These are phyloP conservation scores for Halocaridina rubra DNA, from an alignment of 2,888 invertebrate genomes.

Conservation along the genomic window DNA sequence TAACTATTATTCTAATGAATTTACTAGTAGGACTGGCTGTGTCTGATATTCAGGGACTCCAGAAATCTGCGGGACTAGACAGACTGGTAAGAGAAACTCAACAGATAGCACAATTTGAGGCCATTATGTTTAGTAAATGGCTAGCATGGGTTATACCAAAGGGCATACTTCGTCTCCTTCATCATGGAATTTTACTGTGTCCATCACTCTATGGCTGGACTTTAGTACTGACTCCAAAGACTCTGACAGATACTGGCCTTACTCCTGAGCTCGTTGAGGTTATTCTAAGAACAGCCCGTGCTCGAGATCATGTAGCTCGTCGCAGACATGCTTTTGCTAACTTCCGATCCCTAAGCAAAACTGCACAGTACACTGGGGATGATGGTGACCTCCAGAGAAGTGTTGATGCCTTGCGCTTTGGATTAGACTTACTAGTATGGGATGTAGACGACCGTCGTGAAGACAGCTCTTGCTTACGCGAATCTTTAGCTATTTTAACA, in stretches of 20 bases:
- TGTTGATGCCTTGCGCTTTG: slow-evolving; percentile 58
- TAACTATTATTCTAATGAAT: slow-evolving; percentile 84
- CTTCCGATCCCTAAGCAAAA: slow-evolving; percentile 53
- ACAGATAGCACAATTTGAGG: slow-evolving; percentile 83
- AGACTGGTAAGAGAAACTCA: slow-evolving; percentile 84
- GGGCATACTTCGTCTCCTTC: slow-evolving; percentile 31
- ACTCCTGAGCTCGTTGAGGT: slow-evolving; percentile 51
- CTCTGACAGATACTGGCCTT: slow-evolving; percentile 33
- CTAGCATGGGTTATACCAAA: slow-evolving; percentile 65
- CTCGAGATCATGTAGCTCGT: slow-evolving; percentile 48
- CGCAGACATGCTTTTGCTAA: slow-evolving; percentile 60
- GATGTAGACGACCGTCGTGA: slow-evolving; percentile 51
- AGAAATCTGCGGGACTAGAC: slow-evolving; percentile 77
- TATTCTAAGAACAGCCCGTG: slow-evolving; percentile 46
- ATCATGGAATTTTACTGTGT: slow-evolving; percentile 42
- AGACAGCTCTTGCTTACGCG: slow-evolving; percentile 25
- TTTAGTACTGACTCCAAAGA: slow-evolving; percentile 45
- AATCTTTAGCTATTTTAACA: slow-evolving; percentile 20
- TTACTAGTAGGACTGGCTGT: slow-evolving; percentile 86
- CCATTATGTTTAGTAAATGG: slow-evolving; percentile 79
- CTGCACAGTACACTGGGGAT: slow-evolving; percentile 48
- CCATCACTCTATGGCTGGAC: slow-evolving; percentile 53
- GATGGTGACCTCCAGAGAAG: slow-evolving; percentile 52
- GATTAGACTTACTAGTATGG: slow-evolving; percentile 57
- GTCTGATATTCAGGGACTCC: slow-evolving; percentile 75